Evolutionary conservation across 2,113 vertebrate species (phyloP).

Genomic region (Gymnorhina tibicen): DNA sequence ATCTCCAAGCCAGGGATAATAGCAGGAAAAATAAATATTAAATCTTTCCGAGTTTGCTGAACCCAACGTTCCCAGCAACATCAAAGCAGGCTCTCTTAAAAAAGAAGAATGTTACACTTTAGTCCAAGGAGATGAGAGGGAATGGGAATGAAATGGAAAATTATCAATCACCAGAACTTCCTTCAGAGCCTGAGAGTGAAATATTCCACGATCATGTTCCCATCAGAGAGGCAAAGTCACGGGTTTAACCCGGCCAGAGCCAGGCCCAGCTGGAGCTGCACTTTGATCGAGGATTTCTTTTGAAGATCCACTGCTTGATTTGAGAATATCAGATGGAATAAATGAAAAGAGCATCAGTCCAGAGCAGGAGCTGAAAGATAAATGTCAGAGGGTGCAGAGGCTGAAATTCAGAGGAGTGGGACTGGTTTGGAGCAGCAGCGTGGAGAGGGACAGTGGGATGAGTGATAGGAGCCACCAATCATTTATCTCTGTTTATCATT

Average conservation of each 20-base stretch:
- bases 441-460: background rate
- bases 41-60: background rate
- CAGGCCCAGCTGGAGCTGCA: background rate
- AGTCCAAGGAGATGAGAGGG: background rate
- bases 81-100: background rate
- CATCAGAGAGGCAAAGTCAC: background rate
- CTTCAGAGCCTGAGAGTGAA: background rate
- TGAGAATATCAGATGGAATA: constrained; percentile 19
- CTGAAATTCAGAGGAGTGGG: background rate
- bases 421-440: background rate
- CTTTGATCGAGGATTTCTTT: constrained; percentile 6
- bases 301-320: background rate
- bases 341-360: background rate
- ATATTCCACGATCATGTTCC: background rate
- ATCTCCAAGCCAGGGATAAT: background rate
- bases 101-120: background rate
- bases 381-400: background rate
- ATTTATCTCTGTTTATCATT: no score
- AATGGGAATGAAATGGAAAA: background rate
- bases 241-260: background rate
- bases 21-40: background rate
- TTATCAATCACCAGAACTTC: background rate
- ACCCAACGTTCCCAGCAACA: background rate
- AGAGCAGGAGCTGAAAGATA: background rate
- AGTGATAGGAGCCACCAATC: background rate